Base-by-base conservation (phyloP, 1,140 invertebrate species). In the Drosophila bipectinata region DNA sequence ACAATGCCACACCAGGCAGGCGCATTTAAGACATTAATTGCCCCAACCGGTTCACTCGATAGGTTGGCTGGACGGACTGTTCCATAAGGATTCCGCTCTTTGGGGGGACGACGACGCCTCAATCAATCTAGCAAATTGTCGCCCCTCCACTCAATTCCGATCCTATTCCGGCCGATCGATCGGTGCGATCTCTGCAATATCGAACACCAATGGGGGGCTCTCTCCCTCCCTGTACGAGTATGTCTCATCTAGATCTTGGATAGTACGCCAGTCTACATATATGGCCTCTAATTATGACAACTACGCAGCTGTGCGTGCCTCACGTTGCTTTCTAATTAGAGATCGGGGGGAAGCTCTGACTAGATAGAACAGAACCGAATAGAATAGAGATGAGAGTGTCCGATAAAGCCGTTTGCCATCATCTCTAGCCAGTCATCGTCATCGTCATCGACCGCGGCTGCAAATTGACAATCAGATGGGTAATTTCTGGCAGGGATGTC, bases 91-190 rank as follows among this genome's bases (percentile, higher is more conserved):
- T 18, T 18, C 18, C 18, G 18, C 4, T 28, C 26, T 4, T 28
- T 28, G 26, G 47, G 34, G 82, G 74, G 74, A 58, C 72, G 64
- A 58, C 72, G 64, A 73, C 79, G 63, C 67, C 59, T 82, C 79
- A 88, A 88, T 88, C 83, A 88, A 88, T 88, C 83, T 88, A 88
- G 83, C 83, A 88, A 88, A 88, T 88, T 88, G 83, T 89, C 83
- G 83, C 79, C 79, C 34, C 34, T 12, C 34, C 75, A 69, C 71
- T 72, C 52, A 52, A 72, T 74, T 57, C 63, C 54, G 55, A 9
- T 12, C 18, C 9, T 28, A 15, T 37, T 37, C 18, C 5, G 12
- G 15, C n/a, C 14, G 2, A 2, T 37, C 34, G 45, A 63, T 68
- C 63, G 45, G 34, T 68, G 48, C 34, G 34, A 37, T 68, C 49